A percentile compares a stretch with the other conserved stretches of the same genome.
phyloP scores from a whole-genome alignment of 53 echinoderm and acorn worm species.

The Patiria pectinifera region DNA sequence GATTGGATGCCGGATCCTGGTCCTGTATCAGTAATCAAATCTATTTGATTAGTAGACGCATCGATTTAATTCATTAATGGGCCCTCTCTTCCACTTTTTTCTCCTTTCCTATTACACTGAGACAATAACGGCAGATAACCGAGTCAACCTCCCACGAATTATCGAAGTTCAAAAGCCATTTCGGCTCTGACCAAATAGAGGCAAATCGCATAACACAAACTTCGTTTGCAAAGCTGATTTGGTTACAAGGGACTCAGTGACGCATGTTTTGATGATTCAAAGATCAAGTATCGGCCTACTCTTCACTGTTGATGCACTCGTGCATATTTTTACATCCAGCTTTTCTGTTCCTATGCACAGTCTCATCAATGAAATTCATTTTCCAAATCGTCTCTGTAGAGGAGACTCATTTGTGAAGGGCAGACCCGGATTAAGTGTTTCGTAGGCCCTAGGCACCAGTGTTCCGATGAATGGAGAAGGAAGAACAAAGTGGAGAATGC shows the following conservation, averaged over 20 bases:
- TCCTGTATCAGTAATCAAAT: conserved; percentile 65
- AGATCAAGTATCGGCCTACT: neutral
- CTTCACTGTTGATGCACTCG: neutral
- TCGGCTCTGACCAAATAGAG: neutral
- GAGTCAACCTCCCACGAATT: conserved; percentile 10
- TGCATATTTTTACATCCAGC: neutral
- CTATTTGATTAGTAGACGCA: conserved; percentile 58
- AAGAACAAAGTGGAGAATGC: too few species aligned
- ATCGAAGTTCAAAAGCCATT: conserved; percentile 18
- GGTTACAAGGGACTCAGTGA: neutral
- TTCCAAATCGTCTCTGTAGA: too few species aligned
- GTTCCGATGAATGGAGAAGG: too few species aligned
- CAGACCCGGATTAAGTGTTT: too few species aligned
- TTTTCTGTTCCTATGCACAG: neutral
- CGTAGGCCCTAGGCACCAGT: too few species aligned
- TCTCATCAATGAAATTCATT: neutral
- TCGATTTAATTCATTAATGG: conserved; percentile 69
- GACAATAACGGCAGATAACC: conserved; percentile 31
- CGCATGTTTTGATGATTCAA: neutral
- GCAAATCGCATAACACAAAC: neutral
- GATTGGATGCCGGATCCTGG: conserved; percentile 55
- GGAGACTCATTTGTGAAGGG: too few species aligned
- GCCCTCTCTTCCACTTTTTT: conserved; percentile 22
- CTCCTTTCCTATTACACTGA: neutral
- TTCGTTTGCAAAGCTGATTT: conserved; percentile 13